Evolutionary conservation across 2,797 vertebrate genomes (phyloP), one percentile per base, ranked within the genome.

Genomic region (Lepidocolaptes lacrymiger): DNA sequence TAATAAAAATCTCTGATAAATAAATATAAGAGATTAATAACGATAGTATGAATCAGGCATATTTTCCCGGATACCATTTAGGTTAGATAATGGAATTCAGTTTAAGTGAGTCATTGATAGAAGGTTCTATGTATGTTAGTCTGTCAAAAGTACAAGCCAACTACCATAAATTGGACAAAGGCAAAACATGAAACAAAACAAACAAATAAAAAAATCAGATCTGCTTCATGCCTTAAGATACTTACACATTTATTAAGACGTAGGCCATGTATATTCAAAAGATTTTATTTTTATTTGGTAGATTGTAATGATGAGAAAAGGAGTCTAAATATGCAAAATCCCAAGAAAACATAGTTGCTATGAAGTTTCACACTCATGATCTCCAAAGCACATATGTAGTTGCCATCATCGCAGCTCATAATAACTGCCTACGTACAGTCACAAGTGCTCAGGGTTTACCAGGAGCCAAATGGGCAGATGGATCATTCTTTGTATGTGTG

Each of bases 401-500:
- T 79, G 55, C 79, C 76, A 90, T 16, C 39, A 37, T 87, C 88
- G 43, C 54, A 77, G 69, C 72, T 88, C 76, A 67, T 72, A 44
- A 68, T 78, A 95, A 64, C 89, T 91, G 68, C 78, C 91, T 61
- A 89, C 18, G 0, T 82, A 26, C 34, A 92, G 56, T 77, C 87
- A 85, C 75, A 91, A 89, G 86, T 66, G 78, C 81, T 85, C 6
- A 4, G 64, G 52, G 88, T 62, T 92, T 83, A 54, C 78, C 44
- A 87, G 72, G 21, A 95, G 46, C 68, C 84, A 93, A 95, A 74
- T 20, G 89, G 68, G 72, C 86, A 87, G 78, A 89, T 85, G 84
- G 81, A 77, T 91, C 74, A 61, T 71, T 83, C 93, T 71, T 96
- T 86, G 68, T 83, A 13, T 77, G 23, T 56, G 16, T 68, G 54